Evolutionary conservation across 2,113 vertebrate genomes (phyloP).

Genomic region (Balaenoptera acutorostrata): DNA sequence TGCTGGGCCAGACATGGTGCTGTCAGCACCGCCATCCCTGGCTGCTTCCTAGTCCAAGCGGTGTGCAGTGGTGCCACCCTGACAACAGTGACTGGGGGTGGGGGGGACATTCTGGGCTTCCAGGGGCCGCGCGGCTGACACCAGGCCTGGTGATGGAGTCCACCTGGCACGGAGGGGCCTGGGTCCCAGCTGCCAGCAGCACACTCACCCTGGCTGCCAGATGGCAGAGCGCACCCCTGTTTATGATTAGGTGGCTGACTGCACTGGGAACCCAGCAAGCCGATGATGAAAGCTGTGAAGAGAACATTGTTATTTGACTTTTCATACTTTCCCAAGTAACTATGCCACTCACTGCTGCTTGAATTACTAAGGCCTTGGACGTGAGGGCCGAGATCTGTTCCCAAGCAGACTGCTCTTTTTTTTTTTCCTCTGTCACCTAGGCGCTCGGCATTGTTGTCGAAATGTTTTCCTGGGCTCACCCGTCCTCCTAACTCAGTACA

Average conservation of each 20-base stretch:
- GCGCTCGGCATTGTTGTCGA: constrained; percentile 29
- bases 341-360: constrained; percentile 51
- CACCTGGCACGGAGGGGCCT: not conserved
- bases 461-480: constrained; percentile 58
- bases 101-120: not conserved
- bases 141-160: accelerated
- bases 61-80: accelerated
- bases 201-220: not conserved
- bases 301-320: constrained; percentile 39
- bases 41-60: not conserved
- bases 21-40: not conserved
- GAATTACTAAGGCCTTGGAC: constrained; percentile 67
- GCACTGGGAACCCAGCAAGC: not conserved
- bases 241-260: constrained; percentile 19
- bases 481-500: not conserved
- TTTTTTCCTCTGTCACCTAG: constrained; percentile 62
- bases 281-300: constrained; percentile 12
- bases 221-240: not conserved
- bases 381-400: not conserved
- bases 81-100: not conserved
- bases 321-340: constrained; percentile 63
- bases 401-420: constrained; percentile 49
- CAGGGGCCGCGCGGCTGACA: accelerated
- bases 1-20: not conserved
- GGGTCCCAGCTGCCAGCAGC: not conserved